These are phyloP conservation scores for Fistularia commersonii DNA, from an alignment of 2,797 vertebrate species.

Conservation along the genomic window DNA sequence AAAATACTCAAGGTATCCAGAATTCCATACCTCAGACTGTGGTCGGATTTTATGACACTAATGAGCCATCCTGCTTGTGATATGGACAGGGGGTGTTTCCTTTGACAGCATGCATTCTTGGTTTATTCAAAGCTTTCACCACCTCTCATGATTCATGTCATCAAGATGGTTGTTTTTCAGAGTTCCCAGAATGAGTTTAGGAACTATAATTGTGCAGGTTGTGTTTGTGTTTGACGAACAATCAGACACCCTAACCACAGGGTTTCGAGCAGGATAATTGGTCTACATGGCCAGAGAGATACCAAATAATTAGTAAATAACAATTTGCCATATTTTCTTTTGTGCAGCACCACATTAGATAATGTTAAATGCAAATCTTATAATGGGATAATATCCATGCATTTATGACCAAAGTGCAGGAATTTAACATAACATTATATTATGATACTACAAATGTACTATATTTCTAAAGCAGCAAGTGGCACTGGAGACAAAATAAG, in stretches of 20 bases:
- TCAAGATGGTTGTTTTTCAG: constrained; percentile 23
- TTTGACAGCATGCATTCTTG: constrained; percentile 28
- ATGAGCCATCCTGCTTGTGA: constrained; percentile 31
- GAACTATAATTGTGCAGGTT: constrained; percentile 2
- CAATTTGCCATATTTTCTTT: too few species aligned
- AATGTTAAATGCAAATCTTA: too few species aligned
- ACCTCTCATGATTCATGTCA: constrained; percentile 33
- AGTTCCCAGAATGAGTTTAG: constrained; percentile 8
- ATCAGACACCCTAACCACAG: background rate
- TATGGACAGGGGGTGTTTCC: constrained; percentile 21
- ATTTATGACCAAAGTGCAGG: too few species aligned
- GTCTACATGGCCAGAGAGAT: too few species aligned
- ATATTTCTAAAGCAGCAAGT: too few species aligned
- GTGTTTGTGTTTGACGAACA: constrained; percentile 13
- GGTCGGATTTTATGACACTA: constrained; percentile 31
- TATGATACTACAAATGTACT: too few species aligned
- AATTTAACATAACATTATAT: too few species aligned
- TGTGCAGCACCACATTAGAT: too few species aligned
- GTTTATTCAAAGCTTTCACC: constrained; percentile 32
- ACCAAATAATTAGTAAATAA: too few species aligned
- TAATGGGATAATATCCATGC: too few species aligned
- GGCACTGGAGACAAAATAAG: too few species aligned
- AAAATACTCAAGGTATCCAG: constrained; percentile 35
- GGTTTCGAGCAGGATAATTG: too few species aligned
- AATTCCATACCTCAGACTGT: constrained; percentile 32